phyloP scores from a whole-genome alignment of 2,113 vertebrate species.

The Grallaria varia region DNA sequence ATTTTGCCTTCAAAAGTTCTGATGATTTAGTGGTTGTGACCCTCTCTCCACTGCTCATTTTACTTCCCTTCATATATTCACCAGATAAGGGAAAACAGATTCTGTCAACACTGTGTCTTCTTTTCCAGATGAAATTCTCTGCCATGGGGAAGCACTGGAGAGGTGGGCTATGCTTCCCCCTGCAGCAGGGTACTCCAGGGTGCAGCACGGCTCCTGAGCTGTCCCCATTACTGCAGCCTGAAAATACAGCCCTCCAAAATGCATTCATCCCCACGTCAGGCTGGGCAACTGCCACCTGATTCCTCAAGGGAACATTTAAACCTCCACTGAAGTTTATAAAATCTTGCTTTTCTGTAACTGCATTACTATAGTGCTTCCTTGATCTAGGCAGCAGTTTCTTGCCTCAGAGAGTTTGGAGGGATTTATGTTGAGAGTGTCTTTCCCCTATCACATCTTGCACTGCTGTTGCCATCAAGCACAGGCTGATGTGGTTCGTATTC shows the following conservation, averaged over 20 bases:
- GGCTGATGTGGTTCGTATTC: not conserved
- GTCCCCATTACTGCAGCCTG: not conserved
- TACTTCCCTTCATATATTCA: not conserved
- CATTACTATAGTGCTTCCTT: not conserved
- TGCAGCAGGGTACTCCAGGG: not conserved
- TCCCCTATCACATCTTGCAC: not conserved
- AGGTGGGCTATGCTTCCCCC: accelerated
- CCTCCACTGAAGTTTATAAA: not conserved
- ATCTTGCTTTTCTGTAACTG: not conserved
- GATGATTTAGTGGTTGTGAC: not conserved
- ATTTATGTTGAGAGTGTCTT: not conserved
- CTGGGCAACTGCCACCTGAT: not conserved
- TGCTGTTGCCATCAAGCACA: not conserved
- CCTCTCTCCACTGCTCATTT: not conserved
- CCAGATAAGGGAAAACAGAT: not conserved
- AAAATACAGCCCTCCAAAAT: not conserved
- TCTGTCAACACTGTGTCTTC: accelerated
- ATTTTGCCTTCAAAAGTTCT: not conserved
- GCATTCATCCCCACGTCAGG: accelerated
- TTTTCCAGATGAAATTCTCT: not conserved
- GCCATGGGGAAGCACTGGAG: not conserved
- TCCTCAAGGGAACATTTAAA: not conserved
- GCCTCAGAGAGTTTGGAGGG: not conserved
- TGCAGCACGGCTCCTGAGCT: not conserved
- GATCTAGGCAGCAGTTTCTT: not conserved